Conservation (phyloP, 2,888 invertebrate genomes). For the Gymnocheta viridis region DNA sequence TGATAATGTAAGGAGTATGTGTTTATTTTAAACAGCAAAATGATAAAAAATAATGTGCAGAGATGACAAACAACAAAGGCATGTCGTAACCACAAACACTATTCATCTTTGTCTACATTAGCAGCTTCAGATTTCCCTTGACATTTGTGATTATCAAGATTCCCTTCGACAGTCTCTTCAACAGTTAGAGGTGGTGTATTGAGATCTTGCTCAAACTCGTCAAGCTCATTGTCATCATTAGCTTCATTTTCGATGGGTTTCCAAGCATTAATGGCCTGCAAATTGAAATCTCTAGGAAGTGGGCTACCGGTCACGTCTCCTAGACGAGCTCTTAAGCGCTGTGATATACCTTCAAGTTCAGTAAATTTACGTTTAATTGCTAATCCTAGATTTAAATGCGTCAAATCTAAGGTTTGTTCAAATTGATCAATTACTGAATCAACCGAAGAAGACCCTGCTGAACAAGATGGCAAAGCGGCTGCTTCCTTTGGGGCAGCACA, state of each 20-base stretch:
- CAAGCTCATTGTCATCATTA: constrained; percentile 82
- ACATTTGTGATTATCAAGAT: constrained; percentile 12
- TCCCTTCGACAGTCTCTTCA: constrained; percentile 40
- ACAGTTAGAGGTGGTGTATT: constrained; percentile 79
- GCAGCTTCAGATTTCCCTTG: constrained; percentile 60
- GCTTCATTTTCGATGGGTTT: constrained; percentile 79
- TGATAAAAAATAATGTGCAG: constrained; percentile 45
- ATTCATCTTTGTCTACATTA: constrained; percentile 59
- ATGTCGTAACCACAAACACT: constrained; percentile 69
- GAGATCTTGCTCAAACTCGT: constrained; percentile 85
- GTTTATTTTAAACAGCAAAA: constrained; percentile 22
- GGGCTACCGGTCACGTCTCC: constrained; percentile 84
- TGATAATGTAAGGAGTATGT: constrained; percentile 20
- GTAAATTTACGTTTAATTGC: constrained; percentile 85
- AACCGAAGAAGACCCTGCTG: constrained; percentile 47
- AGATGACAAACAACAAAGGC: constrained; percentile 67
- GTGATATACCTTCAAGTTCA: constrained; percentile 86
- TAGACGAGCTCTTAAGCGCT: constrained; percentile 84
- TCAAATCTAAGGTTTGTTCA: constrained; percentile 77
- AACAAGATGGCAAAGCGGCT: not conserved
- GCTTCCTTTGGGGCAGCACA: not conserved
- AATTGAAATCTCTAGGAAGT: constrained; percentile 82
- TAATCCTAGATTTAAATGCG: constrained; percentile 77
- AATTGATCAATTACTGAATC: constrained; percentile 78
- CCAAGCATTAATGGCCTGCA: constrained; percentile 74